Evolutionary conservation across 2,888 invertebrate genomes (phyloP).

Genomic region (Morpho achilles): DNA sequence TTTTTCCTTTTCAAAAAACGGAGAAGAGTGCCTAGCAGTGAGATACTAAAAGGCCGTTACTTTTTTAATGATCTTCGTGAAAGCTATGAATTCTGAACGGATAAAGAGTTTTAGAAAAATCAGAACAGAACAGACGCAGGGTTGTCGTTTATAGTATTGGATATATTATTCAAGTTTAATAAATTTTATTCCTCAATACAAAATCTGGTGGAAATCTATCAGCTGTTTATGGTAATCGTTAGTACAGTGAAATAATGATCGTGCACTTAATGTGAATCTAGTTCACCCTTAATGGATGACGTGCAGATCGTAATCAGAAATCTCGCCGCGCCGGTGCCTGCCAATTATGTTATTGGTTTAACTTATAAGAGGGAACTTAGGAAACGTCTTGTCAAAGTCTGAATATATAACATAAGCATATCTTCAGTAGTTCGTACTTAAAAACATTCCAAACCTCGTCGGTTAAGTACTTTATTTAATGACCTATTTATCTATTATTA

Average conservation of each 20-base stretch:
- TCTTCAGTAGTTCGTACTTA: too few relatives aligned
- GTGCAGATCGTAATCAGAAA: constrained; percentile 11
- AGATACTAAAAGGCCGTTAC: background rate
- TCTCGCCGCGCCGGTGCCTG: constrained; percentile 11
- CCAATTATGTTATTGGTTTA: constrained; percentile 16
- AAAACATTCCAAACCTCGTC: too few relatives aligned
- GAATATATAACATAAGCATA: too few relatives aligned
- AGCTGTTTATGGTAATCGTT: constrained; percentile 5
- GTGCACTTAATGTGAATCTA: constrained; percentile 5
- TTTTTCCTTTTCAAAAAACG: too few relatives aligned
- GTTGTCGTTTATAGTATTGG: too few relatives aligned
- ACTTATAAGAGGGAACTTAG: constrained; percentile 8
- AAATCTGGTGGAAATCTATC: background rate
- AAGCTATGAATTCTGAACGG: too few relatives aligned
- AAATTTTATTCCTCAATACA: background rate
- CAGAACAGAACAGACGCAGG: too few relatives aligned
- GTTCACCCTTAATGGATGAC: constrained; percentile 13
- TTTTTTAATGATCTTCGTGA: background rate
- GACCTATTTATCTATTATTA: too few relatives aligned
- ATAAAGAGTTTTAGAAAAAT: too few relatives aligned
- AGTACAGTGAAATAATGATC: constrained; percentile 7
- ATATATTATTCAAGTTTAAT: too few relatives aligned
- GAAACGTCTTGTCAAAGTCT: constrained; percentile 16
- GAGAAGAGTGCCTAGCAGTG: too few relatives aligned
- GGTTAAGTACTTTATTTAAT: too few relatives aligned